These are phyloP conservation scores for Alectura lathami DNA, from an alignment of 2,113 vertebrate genomes.

Conservation along the genomic window DNA sequence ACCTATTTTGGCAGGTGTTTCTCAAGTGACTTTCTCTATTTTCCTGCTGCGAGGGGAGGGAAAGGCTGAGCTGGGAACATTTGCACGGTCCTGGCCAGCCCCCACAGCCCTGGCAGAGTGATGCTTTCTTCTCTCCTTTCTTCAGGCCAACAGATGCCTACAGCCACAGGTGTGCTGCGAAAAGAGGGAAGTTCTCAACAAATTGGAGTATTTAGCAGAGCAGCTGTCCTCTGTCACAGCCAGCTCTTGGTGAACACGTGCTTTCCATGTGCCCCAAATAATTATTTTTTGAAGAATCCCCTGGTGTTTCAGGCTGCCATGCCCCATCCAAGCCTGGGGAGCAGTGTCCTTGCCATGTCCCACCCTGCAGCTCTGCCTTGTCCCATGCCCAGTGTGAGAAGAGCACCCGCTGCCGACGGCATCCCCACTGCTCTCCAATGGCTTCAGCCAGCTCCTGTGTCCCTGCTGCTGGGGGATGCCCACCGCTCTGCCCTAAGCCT, in stretches of 20 bases:
- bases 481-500: background rate
- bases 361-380: background rate
- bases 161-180: background rate
- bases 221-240: background rate
- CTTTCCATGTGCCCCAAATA: background rate
- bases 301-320: background rate
- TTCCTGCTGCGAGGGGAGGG: background rate
- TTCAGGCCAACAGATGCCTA: background rate
- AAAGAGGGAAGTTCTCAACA: background rate
- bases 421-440: background rate
- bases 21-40: background rate
- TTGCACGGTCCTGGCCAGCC: background rate
- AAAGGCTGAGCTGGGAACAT: background rate
- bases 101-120: background rate
- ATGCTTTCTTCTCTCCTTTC: background rate
- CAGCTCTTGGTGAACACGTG: background rate
- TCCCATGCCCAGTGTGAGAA: background rate
- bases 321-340: background rate
- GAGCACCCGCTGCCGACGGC: fast-evolving
- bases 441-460: background rate
- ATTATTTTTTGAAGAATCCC: background rate
- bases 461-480: background rate
- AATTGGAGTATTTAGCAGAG: fast-evolving
- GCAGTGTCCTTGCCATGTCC: too few relatives aligned
- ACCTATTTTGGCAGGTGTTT: background rate